phyloP scores from a whole-genome alignment of 92 coral and sea anemone species.

The Epizoanthus ramosus region DNA sequence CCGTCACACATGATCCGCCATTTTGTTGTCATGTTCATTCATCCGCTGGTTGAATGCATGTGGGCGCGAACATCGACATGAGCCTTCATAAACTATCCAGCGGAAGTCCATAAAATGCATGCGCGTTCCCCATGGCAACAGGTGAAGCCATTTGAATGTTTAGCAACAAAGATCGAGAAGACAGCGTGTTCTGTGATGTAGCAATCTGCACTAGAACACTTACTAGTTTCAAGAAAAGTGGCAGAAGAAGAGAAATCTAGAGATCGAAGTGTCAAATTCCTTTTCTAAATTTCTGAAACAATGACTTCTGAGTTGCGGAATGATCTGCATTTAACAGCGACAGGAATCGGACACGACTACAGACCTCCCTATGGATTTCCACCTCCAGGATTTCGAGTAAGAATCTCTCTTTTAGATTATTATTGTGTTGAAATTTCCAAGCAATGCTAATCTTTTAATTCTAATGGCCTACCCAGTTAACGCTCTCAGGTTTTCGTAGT shows the following conservation, averaged over 20 bases:
- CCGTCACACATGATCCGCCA: background rate
- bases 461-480: no score
- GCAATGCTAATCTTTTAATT: background rate
- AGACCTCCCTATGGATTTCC: conserved; percentile 69
- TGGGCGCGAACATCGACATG: background rate
- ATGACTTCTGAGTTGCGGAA: conserved; percentile 72
- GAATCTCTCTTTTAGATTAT: conserved; percentile 1
- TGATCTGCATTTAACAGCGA: conserved; percentile 81
- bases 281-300: background rate
- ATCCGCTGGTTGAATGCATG: conserved; percentile 19
- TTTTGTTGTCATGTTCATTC: conserved; percentile 16
- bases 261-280: background rate
- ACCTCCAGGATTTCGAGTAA: conserved; percentile 74
- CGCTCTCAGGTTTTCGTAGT: no score
- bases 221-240: background rate
- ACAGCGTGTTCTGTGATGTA: conserved; percentile 13
- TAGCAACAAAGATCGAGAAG: conserved; percentile 17
- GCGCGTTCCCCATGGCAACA: conserved; percentile 45
- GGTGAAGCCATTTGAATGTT: conserved; percentile 10
- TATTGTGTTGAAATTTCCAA: background rate
- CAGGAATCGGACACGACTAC: conserved; percentile 80
- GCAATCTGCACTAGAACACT: background rate
- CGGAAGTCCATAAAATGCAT: background rate
- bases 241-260: background rate
- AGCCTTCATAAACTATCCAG: conserved; percentile 3